phyloP scores from a whole-genome alignment of 2,888 invertebrate genomes.

The Ditula angustiorana region DNA sequence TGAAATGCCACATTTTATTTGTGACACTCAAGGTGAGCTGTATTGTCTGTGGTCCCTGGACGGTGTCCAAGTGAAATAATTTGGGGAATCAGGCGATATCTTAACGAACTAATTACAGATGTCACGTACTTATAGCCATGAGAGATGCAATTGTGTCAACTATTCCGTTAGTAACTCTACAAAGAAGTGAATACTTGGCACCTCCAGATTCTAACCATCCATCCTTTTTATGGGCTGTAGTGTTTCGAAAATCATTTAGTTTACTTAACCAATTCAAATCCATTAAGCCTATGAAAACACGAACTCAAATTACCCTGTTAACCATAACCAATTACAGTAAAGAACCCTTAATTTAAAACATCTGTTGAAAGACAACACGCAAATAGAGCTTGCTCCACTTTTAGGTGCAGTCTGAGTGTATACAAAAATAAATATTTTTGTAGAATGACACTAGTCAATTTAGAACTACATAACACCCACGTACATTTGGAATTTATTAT shows the following conservation, averaged over 20 bases:
- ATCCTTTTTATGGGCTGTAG: background rate
- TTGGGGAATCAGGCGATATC: constrained; percentile 31
- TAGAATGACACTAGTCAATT: constrained; percentile 15
- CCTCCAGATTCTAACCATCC: background rate
- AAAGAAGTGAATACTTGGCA: background rate
- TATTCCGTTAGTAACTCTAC: background rate
- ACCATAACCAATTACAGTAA: constrained; percentile 30
- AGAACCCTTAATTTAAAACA: constrained; percentile 29
- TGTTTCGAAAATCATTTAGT: background rate
- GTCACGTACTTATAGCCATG: constrained; percentile 12
- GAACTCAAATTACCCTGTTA: constrained; percentile 26
- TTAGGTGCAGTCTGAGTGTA: constrained; percentile 21
- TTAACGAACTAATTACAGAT: constrained; percentile 25
- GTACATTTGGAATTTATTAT: constrained; percentile 36
- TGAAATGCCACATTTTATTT: constrained; percentile 67
- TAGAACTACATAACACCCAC: constrained; percentile 29
- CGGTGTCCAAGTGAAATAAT: constrained; percentile 56
- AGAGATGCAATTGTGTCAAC: constrained; percentile 23
- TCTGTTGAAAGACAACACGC: constrained; percentile 22
- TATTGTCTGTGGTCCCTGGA: constrained; percentile 64
- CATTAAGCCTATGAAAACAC: constrained; percentile 31
- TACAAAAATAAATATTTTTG: constrained; percentile 22
- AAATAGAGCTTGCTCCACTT: constrained; percentile 21
- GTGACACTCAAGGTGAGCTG: constrained; percentile 69
- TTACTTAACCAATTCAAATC: constrained; percentile 15